These are phyloP conservation scores for Mantis religiosa DNA, from an alignment of 2,888 invertebrate species.

Conservation along the genomic window DNA sequence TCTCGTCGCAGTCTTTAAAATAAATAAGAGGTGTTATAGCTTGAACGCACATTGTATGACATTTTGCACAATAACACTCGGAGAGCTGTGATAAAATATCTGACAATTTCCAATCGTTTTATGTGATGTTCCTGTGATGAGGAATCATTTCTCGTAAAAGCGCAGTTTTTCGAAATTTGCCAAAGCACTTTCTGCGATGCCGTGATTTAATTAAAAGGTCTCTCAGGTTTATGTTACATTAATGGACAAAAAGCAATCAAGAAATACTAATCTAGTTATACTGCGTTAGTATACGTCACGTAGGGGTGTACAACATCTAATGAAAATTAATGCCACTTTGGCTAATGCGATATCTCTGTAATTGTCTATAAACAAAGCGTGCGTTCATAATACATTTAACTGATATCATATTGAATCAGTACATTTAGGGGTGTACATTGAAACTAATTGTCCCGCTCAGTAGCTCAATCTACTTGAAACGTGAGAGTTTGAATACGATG, in stretches of 20 bases:
- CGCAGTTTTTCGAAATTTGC: neutral
- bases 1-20: too few species aligned
- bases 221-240: neutral
- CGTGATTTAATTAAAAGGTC: neutral
- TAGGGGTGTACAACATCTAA: neutral
- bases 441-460: neutral
- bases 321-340: neutral
- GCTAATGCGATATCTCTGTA: neutral
- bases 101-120: neutral
- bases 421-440: neutral
- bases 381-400: neutral
- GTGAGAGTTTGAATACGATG: neutral
- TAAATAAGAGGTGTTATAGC: too few species aligned
- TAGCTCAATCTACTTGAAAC: too few species aligned
- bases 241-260: neutral
- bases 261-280: neutral
- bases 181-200: neutral
- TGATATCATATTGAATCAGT: neutral
- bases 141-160: neutral
- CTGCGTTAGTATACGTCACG: neutral
- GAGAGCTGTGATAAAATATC: too few species aligned
- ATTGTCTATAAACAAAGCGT: neutral
- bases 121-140: neutral
- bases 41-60: too few species aligned
- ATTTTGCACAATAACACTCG: too few species aligned